Conservation (phyloP, 2,888 invertebrate species). For the Drosophila falleni region DNA sequence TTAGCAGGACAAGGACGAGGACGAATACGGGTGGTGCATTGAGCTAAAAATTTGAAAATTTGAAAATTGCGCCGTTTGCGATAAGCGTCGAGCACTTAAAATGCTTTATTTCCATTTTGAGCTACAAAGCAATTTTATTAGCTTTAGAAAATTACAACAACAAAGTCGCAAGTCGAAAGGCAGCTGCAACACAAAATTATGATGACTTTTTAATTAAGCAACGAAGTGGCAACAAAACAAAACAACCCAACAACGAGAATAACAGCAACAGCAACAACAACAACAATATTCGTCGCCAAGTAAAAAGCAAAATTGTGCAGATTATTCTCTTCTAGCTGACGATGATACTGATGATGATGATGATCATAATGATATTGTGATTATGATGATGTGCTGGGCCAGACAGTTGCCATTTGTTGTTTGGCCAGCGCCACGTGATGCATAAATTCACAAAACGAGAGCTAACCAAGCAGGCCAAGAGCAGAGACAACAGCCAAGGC, state of each 20-base stretch:
- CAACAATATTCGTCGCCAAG: slow-evolving; percentile 61
- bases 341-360: slow-evolving; percentile 22
- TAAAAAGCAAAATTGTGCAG: slow-evolving; percentile 57
- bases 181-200: slow-evolving; percentile 78
- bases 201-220: slow-evolving; percentile 80
- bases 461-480: slow-evolving; percentile 69
- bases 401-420: slow-evolving; percentile 69
- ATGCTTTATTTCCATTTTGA: slow-evolving; percentile 76
- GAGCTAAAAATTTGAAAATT: slow-evolving; percentile 59
- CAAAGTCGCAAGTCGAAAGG: slow-evolving; percentile 62
- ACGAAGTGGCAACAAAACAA: slow-evolving; percentile 57
- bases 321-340: slow-evolving; percentile 16
- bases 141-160: slow-evolving; percentile 80
- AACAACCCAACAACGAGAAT: slow-evolving; percentile 27
- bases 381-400: slow-evolving; percentile 35
- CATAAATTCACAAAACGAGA: slow-evolving; percentile 71
- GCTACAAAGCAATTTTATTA: slow-evolving; percentile 79
- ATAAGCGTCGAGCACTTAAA: slow-evolving; percentile 77
- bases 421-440: slow-evolving; percentile 72
- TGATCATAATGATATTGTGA: slow-evolving; percentile 25
- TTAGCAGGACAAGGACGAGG: slow-evolving; percentile 18
- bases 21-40: slow-evolving; percentile 41
- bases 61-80: slow-evolving; percentile 66
- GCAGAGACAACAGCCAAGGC: slow-evolving; percentile 66
- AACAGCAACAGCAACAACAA: slow-evolving; percentile 22